Conservation (phyloP, 2,888 invertebrate species). For the Urechis unicinctus region DNA sequence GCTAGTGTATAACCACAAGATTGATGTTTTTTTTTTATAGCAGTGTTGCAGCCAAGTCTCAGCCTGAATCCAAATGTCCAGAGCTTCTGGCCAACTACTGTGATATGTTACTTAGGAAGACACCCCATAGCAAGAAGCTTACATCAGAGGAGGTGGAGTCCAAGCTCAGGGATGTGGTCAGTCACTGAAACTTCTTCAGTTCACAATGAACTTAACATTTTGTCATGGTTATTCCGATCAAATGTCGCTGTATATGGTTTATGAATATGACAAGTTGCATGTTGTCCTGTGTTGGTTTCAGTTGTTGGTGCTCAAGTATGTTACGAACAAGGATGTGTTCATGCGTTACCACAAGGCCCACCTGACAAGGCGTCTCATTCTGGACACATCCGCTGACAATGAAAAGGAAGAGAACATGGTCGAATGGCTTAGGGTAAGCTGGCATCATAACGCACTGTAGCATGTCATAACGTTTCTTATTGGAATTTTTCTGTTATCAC, state of each 20-base stretch:
- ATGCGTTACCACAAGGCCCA: conserved; percentile 99
- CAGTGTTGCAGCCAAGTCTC: conserved; percentile 48
- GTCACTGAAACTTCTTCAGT: conserved; percentile 29
- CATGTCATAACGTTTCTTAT: no score
- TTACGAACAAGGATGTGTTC: conserved; percentile 98
- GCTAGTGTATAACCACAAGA: no score
- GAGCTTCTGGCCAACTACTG: conserved; percentile 98
- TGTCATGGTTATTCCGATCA: background rate
- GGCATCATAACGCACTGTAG: background rate
- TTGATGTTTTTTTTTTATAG: background rate
- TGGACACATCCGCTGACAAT: conserved; percentile 96
- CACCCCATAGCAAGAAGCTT: conserved; percentile 89
- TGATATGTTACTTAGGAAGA: conserved; percentile 95
- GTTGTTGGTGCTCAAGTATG: conserved; percentile 93
- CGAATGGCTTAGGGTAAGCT: conserved; percentile 67
- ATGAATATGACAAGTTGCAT: background rate
- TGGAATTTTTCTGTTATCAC: no score
- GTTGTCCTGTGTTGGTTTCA: conserved; percentile 18
- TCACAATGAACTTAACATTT: background rate
- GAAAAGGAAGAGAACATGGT: conserved; percentile 99
- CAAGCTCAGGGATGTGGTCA: conserved; percentile 80
- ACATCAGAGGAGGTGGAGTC: conserved; percentile 95
- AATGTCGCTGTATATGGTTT: background rate
- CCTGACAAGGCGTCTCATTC: conserved; percentile 86
- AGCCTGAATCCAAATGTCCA: conserved; percentile 95